Conservation (phyloP, 1,140 invertebrate species). For the Kradibia gibbosae region DNA sequence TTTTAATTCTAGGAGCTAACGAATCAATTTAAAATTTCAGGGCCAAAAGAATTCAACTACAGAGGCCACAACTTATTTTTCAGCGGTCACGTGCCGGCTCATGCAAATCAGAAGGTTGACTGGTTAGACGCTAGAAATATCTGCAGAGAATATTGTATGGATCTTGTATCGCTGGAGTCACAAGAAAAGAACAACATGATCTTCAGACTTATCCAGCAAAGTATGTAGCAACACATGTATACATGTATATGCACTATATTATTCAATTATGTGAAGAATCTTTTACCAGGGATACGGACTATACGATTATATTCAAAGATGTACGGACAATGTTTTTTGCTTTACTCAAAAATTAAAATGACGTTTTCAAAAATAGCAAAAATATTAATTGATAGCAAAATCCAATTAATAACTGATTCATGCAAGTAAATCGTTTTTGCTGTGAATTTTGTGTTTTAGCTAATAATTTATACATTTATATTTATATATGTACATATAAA, state of each 20-base stretch:
- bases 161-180: slow-evolving; percentile 88
- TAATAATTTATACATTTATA: too few relatives aligned
- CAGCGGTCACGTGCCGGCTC: slow-evolving; percentile 85
- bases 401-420: too few relatives aligned
- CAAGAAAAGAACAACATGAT: slow-evolving; percentile 92
- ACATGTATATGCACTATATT: not conserved
- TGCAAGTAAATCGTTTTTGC: too few relatives aligned
- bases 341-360: too few relatives aligned
- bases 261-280: not conserved
- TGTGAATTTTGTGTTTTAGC: too few relatives aligned
- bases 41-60: slow-evolving; percentile 91
- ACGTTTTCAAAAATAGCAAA: too few relatives aligned
- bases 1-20: not conserved
- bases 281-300: too few relatives aligned
- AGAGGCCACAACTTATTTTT: slow-evolving; percentile 91
- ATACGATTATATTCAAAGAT: too few relatives aligned
- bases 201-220: slow-evolving; percentile 88
- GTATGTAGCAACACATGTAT: slow-evolving; percentile 72
- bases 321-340: too few relatives aligned
- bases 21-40: slow-evolving; percentile 72
- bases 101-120: slow-evolving; percentile 85
- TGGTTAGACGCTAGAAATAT: slow-evolving; percentile 92
- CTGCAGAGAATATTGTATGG: slow-evolving; percentile 94
- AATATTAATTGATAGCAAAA: too few relatives aligned
- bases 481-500: too few relatives aligned